Evolutionary conservation across 92 coral and sea anemone species (phyloP), one percentile per base, ranked within the genome.

Genomic region (Palythoa grandiflora): DNA sequence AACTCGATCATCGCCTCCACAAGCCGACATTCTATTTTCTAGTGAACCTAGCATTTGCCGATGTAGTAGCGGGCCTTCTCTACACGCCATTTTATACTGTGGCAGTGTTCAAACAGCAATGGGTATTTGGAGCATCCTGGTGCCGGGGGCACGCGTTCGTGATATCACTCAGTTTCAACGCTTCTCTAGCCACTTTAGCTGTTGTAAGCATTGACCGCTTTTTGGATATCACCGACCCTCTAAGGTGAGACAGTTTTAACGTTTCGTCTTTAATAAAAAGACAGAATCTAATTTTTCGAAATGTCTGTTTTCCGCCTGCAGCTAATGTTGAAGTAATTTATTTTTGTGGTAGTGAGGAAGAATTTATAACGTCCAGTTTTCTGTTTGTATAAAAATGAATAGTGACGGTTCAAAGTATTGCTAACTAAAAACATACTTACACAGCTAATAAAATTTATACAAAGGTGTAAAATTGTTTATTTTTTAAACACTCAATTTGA

Each of bases 1-100:
- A 87, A 5, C 80, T 83, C 35, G 91, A 92, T 75, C 88, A 80
- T 73, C 91, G 92, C 37, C 92, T 94, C 12, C 97, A 94, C 89
- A 92, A 91, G 54, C 97, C 97, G 17, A 94, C 97, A 3, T 94
- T 92, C 36, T 94, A 90, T 57, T 94, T 94, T 77, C 93, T 94
- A 17, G 87, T 93, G 8, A 94, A 93, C 40, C 84, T 94, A 5
- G 95, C 94, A 6, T 65, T 87, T 11, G 97, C 97, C 4, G 97
- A 94, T 84, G 38, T 94, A 12, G 79, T 94, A 6, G 89, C 84
- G 2, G 97, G 95, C 1, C 75, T 91, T 1, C 77, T 94, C 60
- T 94, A 90, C 20, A 89, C 91, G 1, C 97, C 97, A 0, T 89
- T 94, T 55, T 92, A 92, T 91, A 92, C 89, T 6, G 85, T 84